Percentiles rank a stretch among this genome's conserved stretches.
Evolutionary conservation across 2,113 vertebrate genomes (phyloP).

Genomic region (Hymenochirus boettgeri): DNA sequence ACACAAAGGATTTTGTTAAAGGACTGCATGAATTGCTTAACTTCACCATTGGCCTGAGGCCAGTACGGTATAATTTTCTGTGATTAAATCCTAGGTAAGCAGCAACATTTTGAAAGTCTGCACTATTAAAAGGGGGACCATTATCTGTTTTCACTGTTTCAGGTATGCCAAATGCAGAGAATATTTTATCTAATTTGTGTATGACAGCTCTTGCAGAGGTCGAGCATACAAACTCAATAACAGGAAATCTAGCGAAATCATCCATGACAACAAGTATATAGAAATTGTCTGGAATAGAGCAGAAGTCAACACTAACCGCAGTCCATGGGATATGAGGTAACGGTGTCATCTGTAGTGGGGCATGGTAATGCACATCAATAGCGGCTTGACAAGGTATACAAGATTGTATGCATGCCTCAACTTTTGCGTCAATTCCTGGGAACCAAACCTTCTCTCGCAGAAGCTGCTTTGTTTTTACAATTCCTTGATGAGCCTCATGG

Average conservation of each 20-base stretch:
- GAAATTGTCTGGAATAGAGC: background rate
- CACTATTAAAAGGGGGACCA: background rate
- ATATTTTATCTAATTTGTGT: background rate
- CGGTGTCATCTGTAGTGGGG: background rate
- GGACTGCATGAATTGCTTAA: background rate
- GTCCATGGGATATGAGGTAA: background rate
- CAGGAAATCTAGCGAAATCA: background rate
- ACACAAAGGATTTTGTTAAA: too few species aligned
- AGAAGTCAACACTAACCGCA: background rate
- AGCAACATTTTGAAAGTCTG: constrained; percentile 1
- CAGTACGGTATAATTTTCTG: background rate
- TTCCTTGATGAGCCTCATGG: background rate
- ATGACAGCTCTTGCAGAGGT: background rate
- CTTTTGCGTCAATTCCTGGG: background rate
- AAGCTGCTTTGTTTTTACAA: background rate
- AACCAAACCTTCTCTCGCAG: background rate
- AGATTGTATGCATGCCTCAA: background rate
- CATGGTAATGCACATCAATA: background rate
- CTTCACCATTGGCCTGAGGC: background rate
- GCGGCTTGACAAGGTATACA: background rate
- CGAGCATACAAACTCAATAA: background rate
- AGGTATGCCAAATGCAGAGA: background rate
- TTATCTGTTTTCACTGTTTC: background rate
- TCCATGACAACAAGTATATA: background rate
- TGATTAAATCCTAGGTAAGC: background rate